phyloP scores from a whole-genome alignment of 1,140 invertebrate genomes.

The Musca vetustissima region DNA sequence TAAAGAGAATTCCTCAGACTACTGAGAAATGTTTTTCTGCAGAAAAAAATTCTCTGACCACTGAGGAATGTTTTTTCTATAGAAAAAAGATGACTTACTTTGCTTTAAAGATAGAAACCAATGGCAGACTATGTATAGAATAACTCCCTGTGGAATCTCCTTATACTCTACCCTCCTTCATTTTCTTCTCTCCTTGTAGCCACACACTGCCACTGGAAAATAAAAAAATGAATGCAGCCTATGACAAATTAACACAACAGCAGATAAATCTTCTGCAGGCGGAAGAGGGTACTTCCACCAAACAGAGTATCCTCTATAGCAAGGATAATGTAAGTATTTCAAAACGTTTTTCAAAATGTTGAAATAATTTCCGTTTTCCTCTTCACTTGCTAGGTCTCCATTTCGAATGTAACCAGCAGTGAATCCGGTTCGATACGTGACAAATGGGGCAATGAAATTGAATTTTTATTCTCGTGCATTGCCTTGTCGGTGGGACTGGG shows the following conservation, averaged over 20 bases:
- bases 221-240: neutral
- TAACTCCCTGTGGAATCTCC: no score
- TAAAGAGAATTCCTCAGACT: no score
- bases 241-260: conserved; percentile 20
- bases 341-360: neutral
- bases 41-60: no score
- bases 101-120: no score
- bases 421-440: conserved; percentile 40
- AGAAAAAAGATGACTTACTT: no score
- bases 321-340: neutral
- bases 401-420: neutral
- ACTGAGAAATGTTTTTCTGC: no score
- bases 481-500: conserved; percentile 83
- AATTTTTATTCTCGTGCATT: conserved; percentile 82
- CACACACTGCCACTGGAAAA: neutral
- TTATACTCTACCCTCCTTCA: no score
- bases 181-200: no score
- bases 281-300: neutral
- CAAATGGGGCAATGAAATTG: conserved; percentile 74
- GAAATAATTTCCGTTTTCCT: neutral
- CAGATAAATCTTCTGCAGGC: conserved; percentile 8
- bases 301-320: neutral
- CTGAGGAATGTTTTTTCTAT: no score
- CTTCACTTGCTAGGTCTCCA: neutral
- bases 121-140: no score